Evolutionary conservation across 23 tunicate species (phyloP).

Genomic region (Oikopleura albicans): DNA sequence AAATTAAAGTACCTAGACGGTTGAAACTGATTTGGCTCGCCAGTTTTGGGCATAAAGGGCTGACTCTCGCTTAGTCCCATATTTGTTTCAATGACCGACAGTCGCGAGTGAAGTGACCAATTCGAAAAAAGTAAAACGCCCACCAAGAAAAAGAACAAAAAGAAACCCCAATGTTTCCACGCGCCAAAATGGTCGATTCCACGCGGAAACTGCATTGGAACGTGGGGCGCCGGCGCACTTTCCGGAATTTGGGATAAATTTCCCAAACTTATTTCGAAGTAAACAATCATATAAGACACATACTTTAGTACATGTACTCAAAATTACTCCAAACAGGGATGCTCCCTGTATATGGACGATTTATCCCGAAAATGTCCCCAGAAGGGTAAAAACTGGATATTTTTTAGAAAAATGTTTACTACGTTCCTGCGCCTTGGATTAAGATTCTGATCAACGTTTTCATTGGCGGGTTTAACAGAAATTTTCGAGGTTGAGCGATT

Average conservation of each 20-base stretch:
- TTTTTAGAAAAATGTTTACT: too few species aligned
- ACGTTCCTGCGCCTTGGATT: neutral
- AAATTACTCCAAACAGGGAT: too few species aligned
- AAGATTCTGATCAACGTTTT: too few species aligned
- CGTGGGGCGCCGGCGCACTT: neutral
- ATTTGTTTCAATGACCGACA: neutral
- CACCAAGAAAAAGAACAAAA: neutral
- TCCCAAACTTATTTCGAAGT: too few species aligned
- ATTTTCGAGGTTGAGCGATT: neutral
- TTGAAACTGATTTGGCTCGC: too few species aligned
- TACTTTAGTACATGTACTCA: too few species aligned
- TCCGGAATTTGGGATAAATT: neutral
- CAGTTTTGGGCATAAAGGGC: neutral
- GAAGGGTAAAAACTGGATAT: too few species aligned
- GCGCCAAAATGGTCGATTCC: slow-evolving; percentile 15
- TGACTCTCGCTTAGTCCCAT: neutral
- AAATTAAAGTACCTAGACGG: too few species aligned
- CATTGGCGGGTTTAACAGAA: neutral
- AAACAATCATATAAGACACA: too few species aligned
- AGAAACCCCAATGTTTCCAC: neutral
- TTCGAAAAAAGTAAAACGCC: neutral
- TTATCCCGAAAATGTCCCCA: too few species aligned
- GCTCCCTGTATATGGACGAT: too few species aligned
- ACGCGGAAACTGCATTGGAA: neutral
- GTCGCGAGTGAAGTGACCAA: neutral